Conservation (phyloP, 2,888 invertebrate genomes). For the Synanthedon vespiformis region DNA sequence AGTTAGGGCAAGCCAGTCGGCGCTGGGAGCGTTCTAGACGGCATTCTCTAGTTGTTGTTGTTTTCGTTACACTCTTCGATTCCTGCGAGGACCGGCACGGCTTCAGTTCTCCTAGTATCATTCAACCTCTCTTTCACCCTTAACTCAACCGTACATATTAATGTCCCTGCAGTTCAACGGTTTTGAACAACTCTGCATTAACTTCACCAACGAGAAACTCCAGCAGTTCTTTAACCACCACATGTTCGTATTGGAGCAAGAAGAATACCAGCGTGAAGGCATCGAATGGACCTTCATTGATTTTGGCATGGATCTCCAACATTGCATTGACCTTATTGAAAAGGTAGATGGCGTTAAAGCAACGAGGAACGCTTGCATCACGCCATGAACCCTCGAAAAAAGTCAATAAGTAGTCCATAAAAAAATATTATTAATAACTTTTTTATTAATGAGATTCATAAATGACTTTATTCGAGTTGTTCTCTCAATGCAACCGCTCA, state of each 20-base stretch:
- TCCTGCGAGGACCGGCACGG: constrained; percentile 7
- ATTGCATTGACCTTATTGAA: constrained; percentile 95
- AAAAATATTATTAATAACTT: constrained; percentile 2
- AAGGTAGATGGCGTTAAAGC: constrained; percentile 80
- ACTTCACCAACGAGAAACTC: constrained; percentile 97
- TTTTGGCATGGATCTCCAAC: constrained; percentile 96
- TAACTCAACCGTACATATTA: constrained; percentile 45
- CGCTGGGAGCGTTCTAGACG: constrained; percentile 28
- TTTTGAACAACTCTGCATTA: constrained; percentile 98
- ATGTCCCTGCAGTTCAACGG: constrained; percentile 85
- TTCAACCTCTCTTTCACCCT: constrained; percentile 20
- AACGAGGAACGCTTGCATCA: constrained; percentile 63
- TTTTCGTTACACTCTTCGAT: constrained; percentile 10
- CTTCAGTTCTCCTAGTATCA: constrained; percentile 21
- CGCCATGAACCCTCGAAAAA: constrained; percentile 52
- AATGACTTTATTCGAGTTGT: constrained; percentile 35
- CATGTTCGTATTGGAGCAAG: constrained; percentile 98
- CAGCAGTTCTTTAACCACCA: constrained; percentile 99
- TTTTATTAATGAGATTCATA: constrained; percentile 6
- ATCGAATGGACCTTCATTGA: constrained; percentile 97
- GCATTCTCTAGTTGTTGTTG: constrained; percentile 14
- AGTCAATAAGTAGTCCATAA: constrained; percentile 12
- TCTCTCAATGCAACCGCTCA: constrained; percentile 47
- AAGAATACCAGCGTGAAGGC: constrained; percentile 94
- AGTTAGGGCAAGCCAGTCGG: constrained; percentile 19